Conservation (phyloP, 2,888 invertebrate genomes). For the Drosophila merina region DNA sequence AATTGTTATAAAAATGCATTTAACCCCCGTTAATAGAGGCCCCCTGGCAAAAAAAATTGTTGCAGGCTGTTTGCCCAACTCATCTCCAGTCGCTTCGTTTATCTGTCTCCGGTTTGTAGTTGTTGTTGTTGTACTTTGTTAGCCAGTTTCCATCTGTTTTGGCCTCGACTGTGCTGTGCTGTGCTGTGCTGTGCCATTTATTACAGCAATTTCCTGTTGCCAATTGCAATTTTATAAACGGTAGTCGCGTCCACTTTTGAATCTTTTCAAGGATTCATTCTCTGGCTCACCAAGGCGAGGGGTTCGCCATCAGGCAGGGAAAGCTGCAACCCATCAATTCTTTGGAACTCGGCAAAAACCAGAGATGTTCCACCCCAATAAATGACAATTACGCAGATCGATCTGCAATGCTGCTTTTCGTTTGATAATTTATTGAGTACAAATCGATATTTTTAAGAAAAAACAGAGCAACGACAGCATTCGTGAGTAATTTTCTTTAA, state of each 20-base stretch:
- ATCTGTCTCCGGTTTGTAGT: slow-evolving; percentile 13
- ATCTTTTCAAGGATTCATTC: slow-evolving; percentile 5
- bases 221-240: slow-evolving; percentile 75
- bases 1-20: slow-evolving; percentile 66
- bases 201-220: slow-evolving; percentile 75
- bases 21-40: slow-evolving; percentile 60
- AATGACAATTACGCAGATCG: background rate
- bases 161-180: slow-evolving; percentile 46
- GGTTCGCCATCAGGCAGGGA: slow-evolving; percentile 54
- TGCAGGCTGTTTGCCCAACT: slow-evolving; percentile 33
- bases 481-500: slow-evolving; percentile 38
- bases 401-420: background rate
- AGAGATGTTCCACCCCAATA: background rate
- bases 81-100: slow-evolving; percentile 9
- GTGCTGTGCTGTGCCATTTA: slow-evolving; percentile 65
- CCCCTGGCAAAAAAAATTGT: slow-evolving; percentile 33
- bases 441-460: no score
- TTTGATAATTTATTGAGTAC: no score
- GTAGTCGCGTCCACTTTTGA: slow-evolving; percentile 64
- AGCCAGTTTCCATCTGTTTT: slow-evolving; percentile 13
- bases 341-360: slow-evolving; percentile 1
- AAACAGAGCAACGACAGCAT: slow-evolving; percentile 3
- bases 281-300: background rate
- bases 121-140: background rate
- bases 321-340: slow-evolving; percentile 37